Evolutionary conservation across 2,888 invertebrate species (phyloP).

Genomic region (Tryphoninae sp.): DNA sequence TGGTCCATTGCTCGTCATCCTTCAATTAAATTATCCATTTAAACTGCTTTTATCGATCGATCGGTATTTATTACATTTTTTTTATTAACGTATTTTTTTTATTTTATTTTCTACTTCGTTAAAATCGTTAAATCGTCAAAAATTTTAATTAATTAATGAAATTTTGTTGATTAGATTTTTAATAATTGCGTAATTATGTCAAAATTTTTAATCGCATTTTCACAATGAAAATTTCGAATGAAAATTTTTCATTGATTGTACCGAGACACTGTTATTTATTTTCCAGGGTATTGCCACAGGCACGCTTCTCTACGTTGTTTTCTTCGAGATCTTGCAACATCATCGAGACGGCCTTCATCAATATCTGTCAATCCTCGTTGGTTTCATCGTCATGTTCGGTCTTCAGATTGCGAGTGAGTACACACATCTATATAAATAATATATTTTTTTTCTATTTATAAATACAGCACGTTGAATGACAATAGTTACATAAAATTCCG

Average conservation of each 20-base stretch:
- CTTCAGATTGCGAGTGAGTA: slow-evolving; percentile 85
- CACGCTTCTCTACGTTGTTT: slow-evolving; percentile 97
- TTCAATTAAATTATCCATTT: slow-evolving; percentile 71
- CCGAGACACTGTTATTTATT: not conserved
- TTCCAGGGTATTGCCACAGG: slow-evolving; percentile 94
- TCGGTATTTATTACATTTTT: not conserved
- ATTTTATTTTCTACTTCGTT: too few relatives aligned
- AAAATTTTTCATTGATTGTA: not conserved
- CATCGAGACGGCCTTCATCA: slow-evolving; percentile 85
- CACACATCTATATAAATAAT: not conserved
- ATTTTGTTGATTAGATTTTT: not conserved
- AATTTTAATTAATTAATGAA: not conserved
- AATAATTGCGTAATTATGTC: not conserved
- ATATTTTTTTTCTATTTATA: not conserved
- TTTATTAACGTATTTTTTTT: not conserved
- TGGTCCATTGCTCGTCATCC: slow-evolving; percentile 82
- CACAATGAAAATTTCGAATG: not conserved
- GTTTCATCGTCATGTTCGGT: slow-evolving; percentile 89
- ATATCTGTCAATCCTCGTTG: slow-evolving; percentile 86
- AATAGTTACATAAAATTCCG: not conserved
- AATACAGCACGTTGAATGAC: not conserved
- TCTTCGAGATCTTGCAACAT: slow-evolving; percentile 93
- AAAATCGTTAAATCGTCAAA: not conserved
- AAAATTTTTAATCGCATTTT: not conserved
- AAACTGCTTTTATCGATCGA: not conserved